A percentile compares a stretch with the other conserved stretches of the same genome.
Evolutionary conservation across 2,888 invertebrate genomes (phyloP).

Genomic region (Netelia virgata): DNA sequence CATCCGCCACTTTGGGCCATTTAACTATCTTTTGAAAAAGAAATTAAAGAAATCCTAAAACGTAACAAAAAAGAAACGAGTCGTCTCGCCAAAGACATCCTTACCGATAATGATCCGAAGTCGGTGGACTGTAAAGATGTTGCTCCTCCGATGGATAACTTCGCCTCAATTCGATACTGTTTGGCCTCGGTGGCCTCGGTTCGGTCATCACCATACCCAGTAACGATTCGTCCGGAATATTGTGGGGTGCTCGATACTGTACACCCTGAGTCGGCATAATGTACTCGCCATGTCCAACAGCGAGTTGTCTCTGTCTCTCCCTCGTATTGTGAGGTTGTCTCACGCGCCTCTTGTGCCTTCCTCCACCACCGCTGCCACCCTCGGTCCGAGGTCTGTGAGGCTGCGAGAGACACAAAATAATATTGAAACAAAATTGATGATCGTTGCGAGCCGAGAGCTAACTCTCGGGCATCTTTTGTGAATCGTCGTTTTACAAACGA

Average conservation of each 20-base stretch:
- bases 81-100: neutral
- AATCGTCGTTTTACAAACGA: constrained; percentile 31
- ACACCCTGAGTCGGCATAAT: constrained; percentile 89
- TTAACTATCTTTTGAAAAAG: neutral
- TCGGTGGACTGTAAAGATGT: constrained; percentile 82
- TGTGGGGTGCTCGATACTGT: constrained; percentile 87
- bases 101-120: constrained; percentile 83
- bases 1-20: no score
- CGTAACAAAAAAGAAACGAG: neutral
- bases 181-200: constrained; percentile 91
- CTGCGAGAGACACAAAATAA: constrained; percentile 78
- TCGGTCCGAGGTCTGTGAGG: constrained; percentile 88
- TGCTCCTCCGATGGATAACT: constrained; percentile 85
- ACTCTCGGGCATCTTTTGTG: neutral
- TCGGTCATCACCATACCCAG: constrained; percentile 87
- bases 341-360: constrained; percentile 91
- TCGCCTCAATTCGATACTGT: constrained; percentile 94
- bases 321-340: constrained; percentile 95
- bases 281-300: constrained; percentile 94
- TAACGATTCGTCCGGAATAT: constrained; percentile 84
- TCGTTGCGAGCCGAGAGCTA: constrained; percentile 23
- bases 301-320: constrained; percentile 93
- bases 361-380: constrained; percentile 87
- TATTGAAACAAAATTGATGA: constrained; percentile 30
- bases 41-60: neutral